Percentiles rank a stretch among this genome's conserved stretches.
Evolutionary conservation across 2,888 invertebrate genomes (phyloP).

Genomic region (Pristionchus arcanus): DNA sequence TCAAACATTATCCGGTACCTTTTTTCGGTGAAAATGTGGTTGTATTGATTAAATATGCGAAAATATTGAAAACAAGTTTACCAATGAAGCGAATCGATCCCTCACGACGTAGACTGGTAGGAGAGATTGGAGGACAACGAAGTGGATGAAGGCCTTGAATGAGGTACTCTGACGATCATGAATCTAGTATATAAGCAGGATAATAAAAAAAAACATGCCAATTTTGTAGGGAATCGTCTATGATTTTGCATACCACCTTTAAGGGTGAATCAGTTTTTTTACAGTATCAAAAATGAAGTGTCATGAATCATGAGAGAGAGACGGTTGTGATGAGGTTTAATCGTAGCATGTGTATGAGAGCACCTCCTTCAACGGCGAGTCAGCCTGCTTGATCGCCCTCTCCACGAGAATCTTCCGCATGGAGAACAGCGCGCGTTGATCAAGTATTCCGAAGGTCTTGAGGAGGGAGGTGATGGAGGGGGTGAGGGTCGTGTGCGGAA

Average conservation of each 20-base stretch:
- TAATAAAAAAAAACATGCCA: too few species aligned
- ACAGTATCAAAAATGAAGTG: too few species aligned
- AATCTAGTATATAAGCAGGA: too few species aligned
- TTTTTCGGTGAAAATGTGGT: too few species aligned
- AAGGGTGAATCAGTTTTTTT: too few species aligned
- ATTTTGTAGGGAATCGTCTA: too few species aligned
- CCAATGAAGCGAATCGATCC: slow-evolving; percentile 13
- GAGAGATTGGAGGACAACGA: slow-evolving; percentile 32
- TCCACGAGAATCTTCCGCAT: not conserved
- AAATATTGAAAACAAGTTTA: not conserved
- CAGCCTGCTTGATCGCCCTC: not conserved
- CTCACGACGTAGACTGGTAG: slow-evolving; percentile 42
- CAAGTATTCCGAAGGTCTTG: slow-evolving; percentile 24
- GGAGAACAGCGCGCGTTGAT: slow-evolving; percentile 35
- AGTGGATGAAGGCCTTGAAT: slow-evolving; percentile 49
- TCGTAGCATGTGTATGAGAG: too few species aligned
- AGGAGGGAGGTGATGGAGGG: not conserved
- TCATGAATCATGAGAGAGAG: too few species aligned
- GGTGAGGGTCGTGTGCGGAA: not conserved
- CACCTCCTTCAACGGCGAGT: slow-evolving; percentile 44
- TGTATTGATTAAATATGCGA: not conserved
- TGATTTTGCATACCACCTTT: too few species aligned
- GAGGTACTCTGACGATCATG: too few species aligned
- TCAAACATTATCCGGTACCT: not conserved
- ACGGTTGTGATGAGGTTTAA: not conserved